phyloP scores from a whole-genome alignment of 2,888 invertebrate genomes.

The Griposia aprilina region DNA sequence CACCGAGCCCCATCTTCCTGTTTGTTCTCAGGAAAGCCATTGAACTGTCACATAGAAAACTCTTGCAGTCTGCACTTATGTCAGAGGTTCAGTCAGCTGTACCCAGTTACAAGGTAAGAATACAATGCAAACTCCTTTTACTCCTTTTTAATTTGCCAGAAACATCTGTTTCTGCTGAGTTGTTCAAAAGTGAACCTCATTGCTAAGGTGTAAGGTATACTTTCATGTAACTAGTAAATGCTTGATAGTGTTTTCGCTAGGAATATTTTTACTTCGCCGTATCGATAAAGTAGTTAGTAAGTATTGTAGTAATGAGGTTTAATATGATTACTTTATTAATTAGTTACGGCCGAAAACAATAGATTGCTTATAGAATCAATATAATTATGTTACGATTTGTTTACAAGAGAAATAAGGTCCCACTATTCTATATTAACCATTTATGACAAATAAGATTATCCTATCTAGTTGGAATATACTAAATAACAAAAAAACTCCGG shows the following conservation, averaged over 20 bases:
- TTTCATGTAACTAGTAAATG: constrained; percentile 9
- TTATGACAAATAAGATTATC: too few relatives aligned
- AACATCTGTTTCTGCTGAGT: background rate
- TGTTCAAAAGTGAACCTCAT: constrained; percentile 8
- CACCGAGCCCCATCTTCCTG: background rate
- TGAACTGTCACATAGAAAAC: constrained; percentile 91
- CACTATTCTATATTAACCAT: background rate
- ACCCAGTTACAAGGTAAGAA: constrained; percentile 93
- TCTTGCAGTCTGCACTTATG: constrained; percentile 96
- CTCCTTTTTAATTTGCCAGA: background rate
- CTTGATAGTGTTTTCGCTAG: constrained; percentile 13
- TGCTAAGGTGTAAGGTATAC: background rate
- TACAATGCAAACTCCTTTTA: constrained; percentile 2
- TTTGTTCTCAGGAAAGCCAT: constrained; percentile 90
- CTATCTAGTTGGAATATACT: background rate
- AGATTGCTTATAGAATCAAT: constrained; percentile 5
- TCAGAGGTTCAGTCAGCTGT: constrained; percentile 95
- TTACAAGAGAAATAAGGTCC: background rate
- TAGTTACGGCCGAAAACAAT: constrained; percentile 11
- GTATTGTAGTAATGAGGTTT: constrained; percentile 16
- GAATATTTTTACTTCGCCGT: constrained; percentile 3
- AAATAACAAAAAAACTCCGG: background rate
- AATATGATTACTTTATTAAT: constrained; percentile 7
- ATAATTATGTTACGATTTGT: constrained; percentile 1
- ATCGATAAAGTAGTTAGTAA: constrained; percentile 23